Evolutionary conservation across 2,113 vertebrate genomes (phyloP).

Genomic region (Sinocyclocheilus anshuiensis): DNA sequence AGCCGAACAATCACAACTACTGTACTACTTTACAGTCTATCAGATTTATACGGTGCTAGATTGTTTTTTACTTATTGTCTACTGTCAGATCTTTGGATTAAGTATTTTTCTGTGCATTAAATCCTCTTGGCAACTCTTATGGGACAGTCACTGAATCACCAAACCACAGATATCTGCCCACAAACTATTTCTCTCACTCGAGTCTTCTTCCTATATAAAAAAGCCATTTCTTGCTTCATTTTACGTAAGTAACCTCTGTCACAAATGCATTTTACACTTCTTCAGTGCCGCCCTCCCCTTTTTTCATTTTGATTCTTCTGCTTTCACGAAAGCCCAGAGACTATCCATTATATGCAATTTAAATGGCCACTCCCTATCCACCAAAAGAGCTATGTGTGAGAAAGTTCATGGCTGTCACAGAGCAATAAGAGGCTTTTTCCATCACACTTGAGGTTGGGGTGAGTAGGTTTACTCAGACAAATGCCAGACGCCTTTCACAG

Average conservation of each 20-base stretch:
- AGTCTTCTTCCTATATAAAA: slow-evolving; percentile 45
- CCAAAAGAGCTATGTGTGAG: slow-evolving; percentile 45
- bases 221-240: slow-evolving; percentile 9
- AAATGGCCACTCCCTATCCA: slow-evolving; percentile 64
- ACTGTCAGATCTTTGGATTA: not conserved
- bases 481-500: slow-evolving; percentile 27
- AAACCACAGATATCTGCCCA: slow-evolving; percentile 63
- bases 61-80: not conserved
- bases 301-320: slow-evolving; percentile 23
- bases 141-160: slow-evolving; percentile 52
- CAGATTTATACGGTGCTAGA: not conserved
- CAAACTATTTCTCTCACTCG: slow-evolving; percentile 55
- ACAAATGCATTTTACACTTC: slow-evolving; percentile 43
- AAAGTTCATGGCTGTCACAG: slow-evolving; percentile 60
- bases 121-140: slow-evolving; percentile 26
- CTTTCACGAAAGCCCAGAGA: slow-evolving; percentile 34
- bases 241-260: slow-evolving; percentile 23
- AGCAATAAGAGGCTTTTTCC: slow-evolving; percentile 53
- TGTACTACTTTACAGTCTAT: not conserved
- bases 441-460: not conserved
- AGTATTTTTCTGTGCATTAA: not conserved
- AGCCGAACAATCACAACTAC: not conserved
- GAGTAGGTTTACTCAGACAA: slow-evolving; percentile 47
- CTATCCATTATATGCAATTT: slow-evolving; percentile 66
- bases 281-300: slow-evolving; percentile 4